These are phyloP conservation scores for Dione vanillae DNA, from an alignment of 2,888 invertebrate genomes.

Conservation along the genomic window DNA sequence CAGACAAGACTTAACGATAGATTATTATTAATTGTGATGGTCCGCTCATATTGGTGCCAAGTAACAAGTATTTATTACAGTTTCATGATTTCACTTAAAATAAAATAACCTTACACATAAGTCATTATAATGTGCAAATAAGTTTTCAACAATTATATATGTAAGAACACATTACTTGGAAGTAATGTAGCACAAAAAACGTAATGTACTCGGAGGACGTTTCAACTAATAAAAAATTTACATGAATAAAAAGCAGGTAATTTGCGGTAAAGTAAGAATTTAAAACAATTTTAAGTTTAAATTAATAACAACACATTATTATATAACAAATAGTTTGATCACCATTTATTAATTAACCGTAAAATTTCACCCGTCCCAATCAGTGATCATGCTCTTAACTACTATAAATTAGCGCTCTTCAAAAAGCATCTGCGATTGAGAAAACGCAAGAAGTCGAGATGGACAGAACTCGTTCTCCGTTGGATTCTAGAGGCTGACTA, in stretches of 20 bases:
- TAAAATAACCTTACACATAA: background rate
- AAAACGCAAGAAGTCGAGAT: constrained; percentile 76
- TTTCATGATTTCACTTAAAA: background rate
- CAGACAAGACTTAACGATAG: constrained; percentile 48
- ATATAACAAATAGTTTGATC: constrained; percentile 53
- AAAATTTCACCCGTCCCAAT: constrained; percentile 67
- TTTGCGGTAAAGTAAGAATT: background rate
- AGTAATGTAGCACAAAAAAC: constrained; percentile 3
- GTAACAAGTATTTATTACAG: constrained; percentile 30
- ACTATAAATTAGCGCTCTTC: constrained; percentile 73
- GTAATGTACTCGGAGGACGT: constrained; percentile 2
- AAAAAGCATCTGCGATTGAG: constrained; percentile 70
- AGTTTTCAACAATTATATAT: background rate
- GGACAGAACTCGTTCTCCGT: constrained; percentile 78
- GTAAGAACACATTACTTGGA: background rate
- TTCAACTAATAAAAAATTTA: background rate
- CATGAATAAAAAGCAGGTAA: background rate
- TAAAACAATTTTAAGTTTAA: constrained; percentile 4
- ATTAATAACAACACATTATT: constrained; percentile 33
- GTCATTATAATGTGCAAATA: background rate
- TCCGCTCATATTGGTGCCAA: constrained; percentile 27
- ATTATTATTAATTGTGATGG: constrained; percentile 50
- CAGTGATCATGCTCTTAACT: constrained; percentile 71
- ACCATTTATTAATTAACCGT: constrained; percentile 70
- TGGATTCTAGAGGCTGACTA: constrained; percentile 72